Evolutionary conservation across 2,888 invertebrate genomes (phyloP), one percentile per base, ranked within the genome.

Genomic region (Reticulitermes lucifugus): DNA sequence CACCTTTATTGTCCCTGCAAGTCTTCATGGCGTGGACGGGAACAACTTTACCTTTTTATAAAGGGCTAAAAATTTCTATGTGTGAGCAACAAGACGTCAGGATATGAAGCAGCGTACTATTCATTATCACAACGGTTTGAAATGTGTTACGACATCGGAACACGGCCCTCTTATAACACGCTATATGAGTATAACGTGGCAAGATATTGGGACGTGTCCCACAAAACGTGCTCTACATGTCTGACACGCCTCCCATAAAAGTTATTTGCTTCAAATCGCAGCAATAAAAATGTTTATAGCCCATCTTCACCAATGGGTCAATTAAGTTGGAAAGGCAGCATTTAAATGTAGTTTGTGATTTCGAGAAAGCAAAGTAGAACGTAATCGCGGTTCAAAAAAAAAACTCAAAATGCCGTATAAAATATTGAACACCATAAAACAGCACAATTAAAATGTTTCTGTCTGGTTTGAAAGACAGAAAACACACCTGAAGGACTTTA

Each of bases 291-390:
- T 77, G 46, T 77, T 77, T 77, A 77, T 77, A 51, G n/a, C 46
- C 46, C n/a, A 46, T 77, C 77, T 46, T 35, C 10, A 41, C 77
- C 43, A 77, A 77, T 77, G 77, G 77, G 46, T 51, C 77, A 46
- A 77, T 77, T 77, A 84, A 80, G 80, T 22, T 71, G 55, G 35
- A 73, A 73, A 84, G 84, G 80, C 79, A 84, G 80, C 84, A 73
- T 79, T 84, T 84, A 71, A 84, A 84, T 84, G 84, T 84, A 84
- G 65, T 70, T 81, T 71, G 65, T 80, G 73, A 80, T 84, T 84
- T 84, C 79, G 43, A 81, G 84, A 81, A 77, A 77, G 77, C 18
- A 18, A 77, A n/a, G 51, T 9, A 77, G 43, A 18, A 46, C 77
- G 22, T 9, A 51, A 43, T 22, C 60, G 60, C 60, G 1, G 65